Evolutionary conservation across 1,140 invertebrate genomes (phyloP).

Genomic region (Plodia interpunctella): DNA sequence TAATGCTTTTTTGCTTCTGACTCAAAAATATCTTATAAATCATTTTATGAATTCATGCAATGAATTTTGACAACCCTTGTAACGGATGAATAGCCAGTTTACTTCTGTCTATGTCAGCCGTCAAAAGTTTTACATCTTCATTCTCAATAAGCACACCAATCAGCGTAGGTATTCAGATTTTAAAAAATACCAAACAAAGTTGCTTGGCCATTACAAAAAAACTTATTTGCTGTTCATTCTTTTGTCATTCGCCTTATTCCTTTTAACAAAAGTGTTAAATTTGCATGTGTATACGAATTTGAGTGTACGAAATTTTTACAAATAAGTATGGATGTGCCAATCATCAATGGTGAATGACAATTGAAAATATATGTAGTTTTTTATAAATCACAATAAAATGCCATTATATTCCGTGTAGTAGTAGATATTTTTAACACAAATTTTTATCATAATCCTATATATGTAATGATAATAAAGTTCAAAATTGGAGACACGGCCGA

Average conservation of each 20-base stretch:
- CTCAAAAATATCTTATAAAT: too few relatives aligned
- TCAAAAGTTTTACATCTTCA: conserved; percentile 25
- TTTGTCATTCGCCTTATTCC: neutral
- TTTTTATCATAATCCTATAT: conserved; percentile 11
- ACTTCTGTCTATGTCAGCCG: conserved; percentile 18
- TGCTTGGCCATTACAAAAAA: conserved; percentile 3
- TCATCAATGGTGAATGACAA: conserved; percentile 51
- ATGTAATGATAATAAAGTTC: conserved; percentile 19
- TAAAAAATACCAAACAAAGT: conserved; percentile 25
- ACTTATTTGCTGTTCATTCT: neutral
- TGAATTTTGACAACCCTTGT: neutral
- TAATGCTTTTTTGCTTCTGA: too few relatives aligned
- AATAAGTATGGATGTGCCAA: conserved; percentile 39
- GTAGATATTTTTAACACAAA: too few relatives aligned
- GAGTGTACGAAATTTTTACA: conserved; percentile 20
- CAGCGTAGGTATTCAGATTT: conserved; percentile 19
- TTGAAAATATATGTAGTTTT: conserved; percentile 66
- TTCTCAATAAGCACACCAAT: conserved; percentile 30
- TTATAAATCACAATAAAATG: too few relatives aligned
- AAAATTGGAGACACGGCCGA: conserved; percentile 19
- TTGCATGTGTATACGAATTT: neutral
- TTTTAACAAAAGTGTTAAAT: neutral
- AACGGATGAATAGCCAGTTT: conserved; percentile 40
- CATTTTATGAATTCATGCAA: neutral
- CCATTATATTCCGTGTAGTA: too few relatives aligned